Evolutionary conservation across 1,140 invertebrate genomes (phyloP), one percentile per base, ranked within the genome.

Genomic region (Yoshiicerus persimilis): DNA sequence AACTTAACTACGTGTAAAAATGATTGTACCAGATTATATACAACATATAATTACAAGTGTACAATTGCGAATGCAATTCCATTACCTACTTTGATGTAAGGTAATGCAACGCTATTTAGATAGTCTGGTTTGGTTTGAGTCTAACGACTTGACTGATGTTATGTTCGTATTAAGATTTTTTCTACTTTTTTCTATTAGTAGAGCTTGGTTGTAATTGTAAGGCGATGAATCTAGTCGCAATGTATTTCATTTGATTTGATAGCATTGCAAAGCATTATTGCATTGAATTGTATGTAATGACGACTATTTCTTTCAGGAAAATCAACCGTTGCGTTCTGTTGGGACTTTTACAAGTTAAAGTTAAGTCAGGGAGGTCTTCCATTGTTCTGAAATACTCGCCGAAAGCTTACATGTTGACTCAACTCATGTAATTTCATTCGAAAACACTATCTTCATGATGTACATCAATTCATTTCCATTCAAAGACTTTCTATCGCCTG

Each of bases 321-420:
- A 80, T 80, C 75, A 80, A 80, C 75, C 75, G 75, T 80, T 80
- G 84, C 84, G 39, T 62, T 62, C 84, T 85, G 80, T 85, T 47
- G 47, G 84, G 47, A 85, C 39, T 62, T 84, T 47, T 32, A 85
- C 39, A 85, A 47, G 84, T 85, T 85, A 85, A 80, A 80, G 75
- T 80, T 80, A 80, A 80, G 75, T 80, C 75, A 80, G 75, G 75
- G 75, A 80, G 75, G 75, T 80, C 75, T 80, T 4, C 75, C 75
- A 80, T 80, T 80, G 75, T 80, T 80, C 75, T 80, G 75, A 80
- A 80, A 85, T 41, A 4, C 84, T 85, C 39, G 84, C 84, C 47
- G 84, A 56, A 85, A 85, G 47, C 84, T 85, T 85, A 47, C 84
- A 85, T 85, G 84, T 41, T 80, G 84, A 85, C 84, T 85, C 84